Conservation (phyloP, 2,888 invertebrate species). For the Eupelmus urozonus region DNA sequence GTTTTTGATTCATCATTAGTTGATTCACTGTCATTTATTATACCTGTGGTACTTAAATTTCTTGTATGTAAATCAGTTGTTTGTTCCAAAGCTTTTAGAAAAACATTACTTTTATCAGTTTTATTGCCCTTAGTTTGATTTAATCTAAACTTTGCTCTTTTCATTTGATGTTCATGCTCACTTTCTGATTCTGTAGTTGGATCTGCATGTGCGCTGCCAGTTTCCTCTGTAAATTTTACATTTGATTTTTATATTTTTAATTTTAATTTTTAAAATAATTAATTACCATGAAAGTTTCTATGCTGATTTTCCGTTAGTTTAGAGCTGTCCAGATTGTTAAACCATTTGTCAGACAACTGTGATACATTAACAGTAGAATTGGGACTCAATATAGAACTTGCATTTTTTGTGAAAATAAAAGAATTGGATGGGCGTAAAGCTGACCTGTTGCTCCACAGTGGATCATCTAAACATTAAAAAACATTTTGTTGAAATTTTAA, state of each 20-base stretch:
- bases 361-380: slow-evolving; percentile 45
- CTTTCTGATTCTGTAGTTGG: slow-evolving; percentile 57
- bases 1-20: slow-evolving; percentile 51
- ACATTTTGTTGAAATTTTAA: neutral
- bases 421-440: slow-evolving; percentile 30
- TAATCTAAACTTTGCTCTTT: slow-evolving; percentile 32
- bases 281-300: no score
- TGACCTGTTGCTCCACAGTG: slow-evolving; percentile 59
- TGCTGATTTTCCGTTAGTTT: neutral
- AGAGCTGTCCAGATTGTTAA: slow-evolving; percentile 56
- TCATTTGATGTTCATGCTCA: slow-evolving; percentile 48
- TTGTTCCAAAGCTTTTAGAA: slow-evolving; percentile 54
- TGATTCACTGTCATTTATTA: slow-evolving; percentile 39
- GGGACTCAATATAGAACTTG: slow-evolving; percentile 48
- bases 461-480: slow-evolving; percentile 40
- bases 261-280: neutral
- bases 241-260: neutral
- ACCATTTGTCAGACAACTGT: slow-evolving; percentile 56
- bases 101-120: slow-evolving; percentile 57
- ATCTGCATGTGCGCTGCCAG: neutral
- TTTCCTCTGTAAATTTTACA: slow-evolving; percentile 20
- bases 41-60: neutral
- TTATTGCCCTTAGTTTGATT: slow-evolving; percentile 50
- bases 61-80: slow-evolving; percentile 17
- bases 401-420: slow-evolving; percentile 40